Evolutionary conservation across 2,113 vertebrate species (phyloP).

Genomic region (Protobothrops flavoviridis): DNA sequence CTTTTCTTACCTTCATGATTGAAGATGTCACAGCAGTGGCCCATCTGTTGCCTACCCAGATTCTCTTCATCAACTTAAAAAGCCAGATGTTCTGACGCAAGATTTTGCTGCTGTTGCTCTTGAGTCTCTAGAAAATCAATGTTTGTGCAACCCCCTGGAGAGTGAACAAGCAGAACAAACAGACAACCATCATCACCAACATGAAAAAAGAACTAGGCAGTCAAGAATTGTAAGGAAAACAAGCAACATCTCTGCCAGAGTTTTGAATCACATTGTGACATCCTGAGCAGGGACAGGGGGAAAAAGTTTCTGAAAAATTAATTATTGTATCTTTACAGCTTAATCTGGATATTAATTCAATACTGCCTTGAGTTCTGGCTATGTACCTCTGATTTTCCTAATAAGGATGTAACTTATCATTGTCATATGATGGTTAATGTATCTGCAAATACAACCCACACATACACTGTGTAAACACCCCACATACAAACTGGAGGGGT

Average conservation of each 20-base stretch:
- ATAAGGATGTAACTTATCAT: no score
- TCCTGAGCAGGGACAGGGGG: background rate
- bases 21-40: background rate
- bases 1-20: background rate
- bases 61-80: background rate
- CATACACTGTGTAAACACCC: no score
- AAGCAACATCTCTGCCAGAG: background rate
- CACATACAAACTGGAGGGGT: no score
- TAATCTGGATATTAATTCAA: background rate
- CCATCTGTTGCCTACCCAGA: background rate
- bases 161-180: background rate
- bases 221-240: background rate
- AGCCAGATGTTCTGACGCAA: background rate
- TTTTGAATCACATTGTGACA: background rate
- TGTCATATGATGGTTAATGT: no score
- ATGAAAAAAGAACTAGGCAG: background rate
- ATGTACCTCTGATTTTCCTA: no score
- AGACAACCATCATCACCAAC: background rate
- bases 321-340: background rate
- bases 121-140: background rate
- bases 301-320: background rate
- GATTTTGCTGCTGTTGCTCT: background rate
- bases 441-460: no score
- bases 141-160: background rate
- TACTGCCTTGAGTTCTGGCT: no score